These are phyloP conservation scores for Penaeus monodon DNA, from an alignment of 2,888 invertebrate species.

Conservation along the genomic window DNA sequence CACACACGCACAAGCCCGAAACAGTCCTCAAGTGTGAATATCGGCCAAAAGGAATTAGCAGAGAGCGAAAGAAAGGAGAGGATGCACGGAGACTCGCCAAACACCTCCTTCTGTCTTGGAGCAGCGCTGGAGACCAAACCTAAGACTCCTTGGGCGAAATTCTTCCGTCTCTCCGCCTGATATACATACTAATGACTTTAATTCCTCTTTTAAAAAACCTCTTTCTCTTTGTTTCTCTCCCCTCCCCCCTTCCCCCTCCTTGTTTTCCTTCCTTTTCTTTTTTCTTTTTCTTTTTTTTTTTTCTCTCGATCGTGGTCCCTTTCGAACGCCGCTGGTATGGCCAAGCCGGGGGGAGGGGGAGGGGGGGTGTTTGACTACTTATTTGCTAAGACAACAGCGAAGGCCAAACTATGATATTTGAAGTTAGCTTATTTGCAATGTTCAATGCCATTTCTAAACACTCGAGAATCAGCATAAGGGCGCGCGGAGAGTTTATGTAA, in stretches of 20 bases:
- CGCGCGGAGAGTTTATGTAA: constrained; percentile 26
- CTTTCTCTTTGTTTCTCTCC: not conserved
- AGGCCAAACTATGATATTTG: constrained; percentile 46
- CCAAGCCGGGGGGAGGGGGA: constrained; percentile 4
- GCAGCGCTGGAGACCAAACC: too few species aligned
- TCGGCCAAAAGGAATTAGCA: too few species aligned
- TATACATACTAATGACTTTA: too few species aligned
- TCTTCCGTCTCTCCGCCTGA: too few species aligned
- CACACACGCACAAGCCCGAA: constrained; percentile 22
- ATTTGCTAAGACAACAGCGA: constrained; percentile 37
- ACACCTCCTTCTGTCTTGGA: too few species aligned
- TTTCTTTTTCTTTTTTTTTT: too few species aligned
- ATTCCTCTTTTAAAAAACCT: too few species aligned
- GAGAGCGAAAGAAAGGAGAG: too few species aligned
- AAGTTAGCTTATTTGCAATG: constrained; percentile 44
- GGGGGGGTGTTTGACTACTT: constrained; percentile 10
- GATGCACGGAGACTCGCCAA: too few species aligned
- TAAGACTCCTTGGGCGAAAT: too few species aligned
- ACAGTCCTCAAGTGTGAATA: too few species aligned
- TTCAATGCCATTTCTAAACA: constrained; percentile 38
- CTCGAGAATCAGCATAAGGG: constrained; percentile 8
- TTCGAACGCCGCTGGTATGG: not conserved
- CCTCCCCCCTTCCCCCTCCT: not conserved
- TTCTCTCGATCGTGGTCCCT: not conserved
- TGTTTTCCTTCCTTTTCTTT: too few species aligned